These are phyloP conservation scores for Leptoclinus maculatus DNA, from an alignment of 2,797 vertebrate species.

Conservation along the genomic window DNA sequence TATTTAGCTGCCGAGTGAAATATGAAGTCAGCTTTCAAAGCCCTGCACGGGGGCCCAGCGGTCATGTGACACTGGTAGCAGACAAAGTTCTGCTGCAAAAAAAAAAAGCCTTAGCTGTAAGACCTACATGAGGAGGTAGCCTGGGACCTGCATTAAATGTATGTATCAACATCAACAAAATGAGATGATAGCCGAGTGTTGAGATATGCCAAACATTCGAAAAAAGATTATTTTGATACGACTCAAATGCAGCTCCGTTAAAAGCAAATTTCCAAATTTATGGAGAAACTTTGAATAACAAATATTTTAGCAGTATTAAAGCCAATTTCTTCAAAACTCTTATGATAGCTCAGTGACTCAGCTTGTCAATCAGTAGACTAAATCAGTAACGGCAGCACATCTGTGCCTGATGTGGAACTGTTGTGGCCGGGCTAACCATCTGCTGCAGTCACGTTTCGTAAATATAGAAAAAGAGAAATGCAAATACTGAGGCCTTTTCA, in stretches of 20 bases:
- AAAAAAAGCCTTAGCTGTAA: conserved; percentile 68
- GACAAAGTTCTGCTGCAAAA: conserved; percentile 58
- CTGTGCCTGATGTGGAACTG: conserved; percentile 68
- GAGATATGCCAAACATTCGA: conserved; percentile 7
- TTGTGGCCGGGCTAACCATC: conserved; percentile 34
- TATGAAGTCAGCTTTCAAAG: conserved; percentile 60
- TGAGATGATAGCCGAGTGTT: conserved; percentile 24
- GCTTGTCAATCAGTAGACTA: conserved; percentile 39
- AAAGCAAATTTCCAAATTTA: conserved; percentile 24
- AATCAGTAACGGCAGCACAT: conserved; percentile 51
- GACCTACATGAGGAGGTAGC: conserved; percentile 36
- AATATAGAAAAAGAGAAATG: conserved; percentile 38
- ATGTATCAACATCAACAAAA: conserved; percentile 41
- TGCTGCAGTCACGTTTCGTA: conserved; percentile 31
- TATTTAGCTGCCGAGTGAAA: conserved; percentile 73
- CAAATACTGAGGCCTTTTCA: conserved; percentile 59
- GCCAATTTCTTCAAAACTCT: conserved; percentile 28
- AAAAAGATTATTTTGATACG: conserved; percentile 36
- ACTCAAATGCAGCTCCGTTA: conserved; percentile 23
- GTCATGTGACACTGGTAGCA: conserved; percentile 56
- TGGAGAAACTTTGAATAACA: conserved; percentile 19
- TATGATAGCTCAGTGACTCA: conserved; percentile 29
- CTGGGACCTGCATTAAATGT: conserved; percentile 58
- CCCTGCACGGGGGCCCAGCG: conserved; percentile 39
- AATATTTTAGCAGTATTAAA: conserved; percentile 31